phyloP scores from a whole-genome alignment of 2,888 invertebrate genomes.

The Macrosiphum euphorbiae region DNA sequence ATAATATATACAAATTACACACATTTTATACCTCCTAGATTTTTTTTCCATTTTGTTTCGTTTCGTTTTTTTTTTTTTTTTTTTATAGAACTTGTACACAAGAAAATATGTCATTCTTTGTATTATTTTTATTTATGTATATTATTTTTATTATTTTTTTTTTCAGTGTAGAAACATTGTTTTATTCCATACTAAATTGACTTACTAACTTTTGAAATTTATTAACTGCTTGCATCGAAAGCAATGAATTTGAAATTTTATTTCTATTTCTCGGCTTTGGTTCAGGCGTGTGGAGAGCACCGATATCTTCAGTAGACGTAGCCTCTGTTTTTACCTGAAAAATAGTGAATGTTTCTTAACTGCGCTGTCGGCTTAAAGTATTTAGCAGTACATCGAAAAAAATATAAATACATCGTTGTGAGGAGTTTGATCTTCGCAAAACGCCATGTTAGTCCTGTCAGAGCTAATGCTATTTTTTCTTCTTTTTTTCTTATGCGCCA shows the following conservation, averaged over 20 bases:
- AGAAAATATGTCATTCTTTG: background rate
- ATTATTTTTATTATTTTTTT: background rate
- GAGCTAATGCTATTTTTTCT: slow-evolving; percentile 51
- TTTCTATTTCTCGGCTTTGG: slow-evolving; percentile 67
- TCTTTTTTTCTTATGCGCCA: slow-evolving; percentile 45
- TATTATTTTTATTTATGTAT: background rate
- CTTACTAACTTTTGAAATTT: slow-evolving; percentile 80
- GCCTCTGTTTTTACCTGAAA: slow-evolving; percentile 57
- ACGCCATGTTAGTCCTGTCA: slow-evolving; percentile 34
- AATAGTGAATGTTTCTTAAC: background rate
- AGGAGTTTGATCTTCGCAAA: slow-evolving; percentile 20
- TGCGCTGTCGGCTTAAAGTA: no score
- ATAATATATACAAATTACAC: slow-evolving; percentile 1
- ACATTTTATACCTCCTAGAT: background rate
- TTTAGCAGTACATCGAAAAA: background rate
- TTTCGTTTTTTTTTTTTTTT: background rate
- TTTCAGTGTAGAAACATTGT: background rate
- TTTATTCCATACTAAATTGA: background rate
- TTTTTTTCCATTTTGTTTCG: background rate
- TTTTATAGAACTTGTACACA: background rate
- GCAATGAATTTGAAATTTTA: slow-evolving; percentile 79
- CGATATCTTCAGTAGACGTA: slow-evolving; percentile 51
- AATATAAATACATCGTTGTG: slow-evolving; percentile 11
- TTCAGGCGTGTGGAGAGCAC: slow-evolving; percentile 67
- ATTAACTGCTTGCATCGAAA: slow-evolving; percentile 88